Percentiles rank a stretch among this genome's conserved stretches.
Evolutionary conservation across 2,888 invertebrate genomes (phyloP).

Genomic region (Nycteola revayana): DNA sequence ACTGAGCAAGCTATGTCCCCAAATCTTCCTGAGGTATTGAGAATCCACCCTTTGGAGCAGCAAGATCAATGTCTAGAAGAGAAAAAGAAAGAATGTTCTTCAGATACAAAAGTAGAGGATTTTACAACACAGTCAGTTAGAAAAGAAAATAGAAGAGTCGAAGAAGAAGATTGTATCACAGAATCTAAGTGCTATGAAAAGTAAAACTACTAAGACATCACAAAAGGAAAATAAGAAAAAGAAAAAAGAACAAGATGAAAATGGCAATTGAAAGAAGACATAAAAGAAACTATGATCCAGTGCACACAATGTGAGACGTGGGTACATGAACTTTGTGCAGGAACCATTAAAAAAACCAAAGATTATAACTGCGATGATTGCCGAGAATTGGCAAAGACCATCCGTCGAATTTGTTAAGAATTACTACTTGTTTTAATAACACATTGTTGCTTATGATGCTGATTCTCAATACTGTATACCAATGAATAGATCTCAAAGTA

Average conservation of each 20-base stretch:
- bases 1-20: slow-evolving; percentile 8
- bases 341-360: slow-evolving; percentile 9
- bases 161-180: slow-evolving; percentile 11
- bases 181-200: slow-evolving; percentile 4
- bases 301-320: slow-evolving; percentile 10
- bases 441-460: neutral
- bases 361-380: slow-evolving; percentile 10
- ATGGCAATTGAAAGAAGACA: slow-evolving; percentile 8
- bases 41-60: slow-evolving; percentile 1
- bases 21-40: neutral
- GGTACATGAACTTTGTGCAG: slow-evolving; percentile 12
- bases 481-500: neutral
- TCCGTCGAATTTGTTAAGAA: neutral
- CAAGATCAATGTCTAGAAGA: slow-evolving; percentile 6
- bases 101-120: slow-evolving; percentile 7
- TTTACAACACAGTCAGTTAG: slow-evolving; percentile 1
- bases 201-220: slow-evolving; percentile 5
- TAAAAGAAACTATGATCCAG: slow-evolving; percentile 10
- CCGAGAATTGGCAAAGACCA: slow-evolving; percentile 1
- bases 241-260: slow-evolving; percentile 10
- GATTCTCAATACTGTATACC: neutral
- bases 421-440: slow-evolving; percentile 1
- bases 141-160: slow-evolving; percentile 9
- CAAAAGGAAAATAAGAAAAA: slow-evolving; percentile 10
- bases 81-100: slow-evolving; percentile 8